A percentile compares a stretch with the other conserved stretches of the same genome.
These are phyloP conservation scores for Patella ulyssiponensis DNA, from an alignment of 2,888 invertebrate genomes.

Conservation along the genomic window DNA sequence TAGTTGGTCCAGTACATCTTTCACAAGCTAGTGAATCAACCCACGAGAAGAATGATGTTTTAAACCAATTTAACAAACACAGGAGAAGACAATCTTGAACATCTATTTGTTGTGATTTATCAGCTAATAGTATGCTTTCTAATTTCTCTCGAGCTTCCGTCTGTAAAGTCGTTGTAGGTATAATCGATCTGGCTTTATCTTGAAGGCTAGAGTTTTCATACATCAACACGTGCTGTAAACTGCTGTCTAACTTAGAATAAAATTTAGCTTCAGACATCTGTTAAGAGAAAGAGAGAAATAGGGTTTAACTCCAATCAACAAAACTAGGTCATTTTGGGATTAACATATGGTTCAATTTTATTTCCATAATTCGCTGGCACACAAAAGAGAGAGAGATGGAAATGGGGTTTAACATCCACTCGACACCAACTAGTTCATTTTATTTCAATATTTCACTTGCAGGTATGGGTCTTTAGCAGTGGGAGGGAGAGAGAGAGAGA, in stretches of 20 bases:
- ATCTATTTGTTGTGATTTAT: constrained; percentile 39
- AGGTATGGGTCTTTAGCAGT: too few relatives aligned
- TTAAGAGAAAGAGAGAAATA: constrained; percentile 13
- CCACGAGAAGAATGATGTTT: constrained; percentile 93
- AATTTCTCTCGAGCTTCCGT: constrained; percentile 75
- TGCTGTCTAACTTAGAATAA: constrained; percentile 53
- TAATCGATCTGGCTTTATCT: constrained; percentile 78
- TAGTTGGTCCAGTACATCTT: constrained; percentile 77
- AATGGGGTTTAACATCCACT: too few relatives aligned
- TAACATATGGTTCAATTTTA: too few relatives aligned
- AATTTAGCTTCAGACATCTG: constrained; percentile 61
- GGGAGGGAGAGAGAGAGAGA: too few relatives aligned
- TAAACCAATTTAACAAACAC: constrained; percentile 92
- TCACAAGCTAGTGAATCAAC: constrained; percentile 82
- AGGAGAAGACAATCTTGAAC: constrained; percentile 81
- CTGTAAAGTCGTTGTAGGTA: constrained; percentile 81
- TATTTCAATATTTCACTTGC: too few relatives aligned
- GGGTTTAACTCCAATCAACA: too few relatives aligned
- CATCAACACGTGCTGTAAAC: constrained; percentile 76
- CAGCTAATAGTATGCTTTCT: constrained; percentile 32
- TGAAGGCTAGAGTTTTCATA: constrained; percentile 82
- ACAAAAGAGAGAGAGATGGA: too few relatives aligned
- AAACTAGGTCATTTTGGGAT: too few relatives aligned
- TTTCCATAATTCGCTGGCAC: too few relatives aligned
- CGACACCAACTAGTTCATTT: too few relatives aligned